Conservation (phyloP, 1,140 invertebrate species). For the Adelges cooleyi region DNA sequence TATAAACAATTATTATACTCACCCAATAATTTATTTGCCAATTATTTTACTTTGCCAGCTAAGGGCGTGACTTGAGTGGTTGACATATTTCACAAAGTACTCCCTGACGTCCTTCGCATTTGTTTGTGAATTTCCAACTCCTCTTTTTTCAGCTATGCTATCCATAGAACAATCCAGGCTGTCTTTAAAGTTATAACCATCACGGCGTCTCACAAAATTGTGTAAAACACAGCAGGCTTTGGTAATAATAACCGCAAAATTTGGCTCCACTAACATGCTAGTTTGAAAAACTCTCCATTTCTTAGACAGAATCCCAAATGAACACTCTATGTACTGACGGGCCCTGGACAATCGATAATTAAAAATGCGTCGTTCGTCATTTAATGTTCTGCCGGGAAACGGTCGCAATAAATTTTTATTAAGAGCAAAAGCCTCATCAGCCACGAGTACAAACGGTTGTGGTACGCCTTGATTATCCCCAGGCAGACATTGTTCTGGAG, state of each 20-base stretch:
- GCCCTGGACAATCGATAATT: slow-evolving; percentile 36
- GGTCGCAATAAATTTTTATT: slow-evolving; percentile 36
- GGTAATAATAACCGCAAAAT: slow-evolving; percentile 31
- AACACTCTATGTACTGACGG: slow-evolving; percentile 38
- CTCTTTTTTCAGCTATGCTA: slow-evolving; percentile 10
- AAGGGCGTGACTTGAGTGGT: no score
- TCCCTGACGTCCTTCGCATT: slow-evolving; percentile 4
- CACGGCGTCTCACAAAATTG: slow-evolving; percentile 33
- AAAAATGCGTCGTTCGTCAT: slow-evolving; percentile 34
- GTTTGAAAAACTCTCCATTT: slow-evolving; percentile 32
- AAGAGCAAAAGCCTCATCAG: slow-evolving; percentile 41
- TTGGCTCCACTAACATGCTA: slow-evolving; percentile 31
- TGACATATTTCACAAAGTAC: no score
- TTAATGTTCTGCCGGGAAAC: slow-evolving; percentile 21
- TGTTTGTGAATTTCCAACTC: background rate
- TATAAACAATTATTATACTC: no score
- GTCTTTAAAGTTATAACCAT: slow-evolving; percentile 31
- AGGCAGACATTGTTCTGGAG: background rate
- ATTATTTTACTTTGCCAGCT: no score
- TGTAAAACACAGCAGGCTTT: slow-evolving; percentile 35
- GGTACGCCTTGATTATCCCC: background rate
- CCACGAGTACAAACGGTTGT: slow-evolving; percentile 28
- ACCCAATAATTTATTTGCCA: no score
- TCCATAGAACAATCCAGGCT: slow-evolving; percentile 4
- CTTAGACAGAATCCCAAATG: slow-evolving; percentile 38